Percentiles rank a stretch among this genome's conserved stretches.
Evolutionary conservation across 2,888 invertebrate genomes (phyloP).

Genomic region (Crocallis elinguaria): DNA sequence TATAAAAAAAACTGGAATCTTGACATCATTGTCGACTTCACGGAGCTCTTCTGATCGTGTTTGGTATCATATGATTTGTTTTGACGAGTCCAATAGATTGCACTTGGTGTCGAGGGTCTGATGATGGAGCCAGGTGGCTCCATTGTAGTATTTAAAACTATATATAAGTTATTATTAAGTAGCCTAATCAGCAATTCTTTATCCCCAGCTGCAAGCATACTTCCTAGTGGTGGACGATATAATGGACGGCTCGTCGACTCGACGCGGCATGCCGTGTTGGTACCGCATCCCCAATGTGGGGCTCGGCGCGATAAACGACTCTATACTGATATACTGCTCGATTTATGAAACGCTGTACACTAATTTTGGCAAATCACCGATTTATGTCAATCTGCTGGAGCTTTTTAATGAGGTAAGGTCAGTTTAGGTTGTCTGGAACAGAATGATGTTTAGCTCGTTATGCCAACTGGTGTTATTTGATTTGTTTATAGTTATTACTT

Average conservation of each 20-base stretch:
- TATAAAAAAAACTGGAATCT: too few species aligned
- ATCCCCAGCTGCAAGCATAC: conserved; percentile 92
- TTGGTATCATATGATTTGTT: too few species aligned
- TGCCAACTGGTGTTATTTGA: too few species aligned
- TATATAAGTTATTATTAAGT: not conserved
- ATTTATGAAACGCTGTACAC: conserved; percentile 89
- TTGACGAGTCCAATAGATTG: too few species aligned
- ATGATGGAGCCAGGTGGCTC: too few species aligned
- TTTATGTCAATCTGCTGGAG: conserved; percentile 89
- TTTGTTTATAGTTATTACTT: too few species aligned
- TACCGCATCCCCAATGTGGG: conserved; percentile 90
- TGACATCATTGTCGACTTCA: too few species aligned
- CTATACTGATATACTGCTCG: conserved; percentile 90
- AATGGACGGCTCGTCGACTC: conserved; percentile 92
- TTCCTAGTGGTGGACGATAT: conserved; percentile 96
- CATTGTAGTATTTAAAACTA: too few species aligned
- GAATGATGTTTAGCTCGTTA: too few species aligned
- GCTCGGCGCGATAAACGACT: conserved; percentile 93
- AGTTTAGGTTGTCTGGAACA: too few species aligned
- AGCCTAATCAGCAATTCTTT: not conserved
- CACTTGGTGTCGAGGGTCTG: too few species aligned
- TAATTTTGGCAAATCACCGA: conserved; percentile 88
- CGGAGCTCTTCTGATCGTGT: too few species aligned
- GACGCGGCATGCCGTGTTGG: conserved; percentile 97
- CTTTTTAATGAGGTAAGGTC: conserved; percentile 91